Evolutionary conservation across 1,140 invertebrate genomes (phyloP), one percentile per base, ranked within the genome.

Genomic region (Plectrocnemia conspersa): DNA sequence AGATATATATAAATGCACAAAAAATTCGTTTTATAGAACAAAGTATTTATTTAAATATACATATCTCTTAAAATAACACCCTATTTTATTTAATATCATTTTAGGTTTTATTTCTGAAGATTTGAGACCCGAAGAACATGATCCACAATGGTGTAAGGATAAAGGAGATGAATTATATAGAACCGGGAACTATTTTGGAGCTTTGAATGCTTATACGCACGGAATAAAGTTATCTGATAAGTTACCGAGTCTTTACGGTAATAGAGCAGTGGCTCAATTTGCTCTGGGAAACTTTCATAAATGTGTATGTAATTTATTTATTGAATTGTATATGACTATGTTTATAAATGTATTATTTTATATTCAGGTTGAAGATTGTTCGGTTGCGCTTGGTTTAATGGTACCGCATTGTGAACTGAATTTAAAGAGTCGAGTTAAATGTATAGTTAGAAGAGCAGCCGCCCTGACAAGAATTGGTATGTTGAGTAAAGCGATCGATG

Each of bases 101-200:
- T 25, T 19, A 76, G 74, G 74, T 0, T 84, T 91, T 61, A 75
- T 84, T 16, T 80, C 81, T 19, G 82, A 83, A 65, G 87, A 93
- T 73, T 71, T 93, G 2, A 75, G 82, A 48, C 82, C 84, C 6
- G 88, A 93, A 68, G 89, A 93, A 70, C 82, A 82, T 62, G 85
- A 92, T 74, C 88, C 89, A 2, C 73, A 83, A 49, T 92, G 85
- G 82, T 79, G 91, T 32, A 82, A 87, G 58, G 80, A 85, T 40
- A 92, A 92, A 74, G 91, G 88, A 59, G 81, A 89, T 65, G 79
- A 84, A 53, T 89, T 91, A 64, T 84, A 86, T 66, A 79, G 81
- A 56, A 72, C 72, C 53, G 81, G 82, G 19, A 89, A 92, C 71
- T 88, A 83, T 68, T 71, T 88, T 35, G 86, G 83, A 13, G 89